These are phyloP conservation scores for Rostratula benghalensis DNA, from an alignment of 2,113 vertebrate genomes.

Conservation along the genomic window DNA sequence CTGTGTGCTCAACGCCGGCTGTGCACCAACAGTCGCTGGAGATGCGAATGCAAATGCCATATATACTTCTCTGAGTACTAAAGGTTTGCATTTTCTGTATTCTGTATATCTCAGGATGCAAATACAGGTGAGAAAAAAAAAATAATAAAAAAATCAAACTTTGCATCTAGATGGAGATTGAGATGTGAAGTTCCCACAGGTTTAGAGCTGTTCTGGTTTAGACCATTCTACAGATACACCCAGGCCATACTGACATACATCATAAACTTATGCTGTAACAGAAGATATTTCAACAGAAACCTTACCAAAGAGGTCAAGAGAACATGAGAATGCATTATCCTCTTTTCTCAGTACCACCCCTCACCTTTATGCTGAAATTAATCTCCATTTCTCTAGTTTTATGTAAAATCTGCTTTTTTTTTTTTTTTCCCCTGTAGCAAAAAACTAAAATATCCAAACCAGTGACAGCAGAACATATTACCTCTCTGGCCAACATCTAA, in stretches of 20 bases:
- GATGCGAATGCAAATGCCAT: neutral
- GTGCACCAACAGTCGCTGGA: neutral
- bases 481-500: neutral
- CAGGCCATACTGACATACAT: neutral
- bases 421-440: neutral
- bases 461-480: neutral
- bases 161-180: neutral
- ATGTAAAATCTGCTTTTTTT: neutral
- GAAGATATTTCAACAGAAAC: neutral
- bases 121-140: neutral
- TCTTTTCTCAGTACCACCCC: neutral
- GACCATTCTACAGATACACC: neutral
- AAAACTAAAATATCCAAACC: neutral
- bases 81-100: neutral
- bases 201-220: neutral
- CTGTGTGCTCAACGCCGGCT: rapidly evolving
- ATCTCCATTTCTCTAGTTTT: neutral
- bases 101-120: neutral
- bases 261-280: neutral
- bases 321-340: neutral
- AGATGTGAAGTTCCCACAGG: constrained; percentile 40
- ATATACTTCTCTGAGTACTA: neutral
- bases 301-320: neutral
- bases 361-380: neutral
- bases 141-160: neutral